These are phyloP conservation scores for Heliothis subflexa DNA, from an alignment of 1,140 invertebrate species.

Conservation along the genomic window DNA sequence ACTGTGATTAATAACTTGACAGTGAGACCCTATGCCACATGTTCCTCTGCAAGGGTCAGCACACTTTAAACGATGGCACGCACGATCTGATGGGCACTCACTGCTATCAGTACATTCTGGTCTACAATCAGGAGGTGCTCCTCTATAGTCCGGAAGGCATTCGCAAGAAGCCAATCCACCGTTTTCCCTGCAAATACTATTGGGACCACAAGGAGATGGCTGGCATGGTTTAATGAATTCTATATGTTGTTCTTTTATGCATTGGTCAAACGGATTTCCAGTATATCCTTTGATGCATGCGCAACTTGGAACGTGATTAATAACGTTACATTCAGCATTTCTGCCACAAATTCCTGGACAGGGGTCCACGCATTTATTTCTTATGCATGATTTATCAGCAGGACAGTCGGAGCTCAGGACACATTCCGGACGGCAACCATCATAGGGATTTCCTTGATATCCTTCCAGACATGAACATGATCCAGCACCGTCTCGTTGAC, in stretches of 20 bases:
- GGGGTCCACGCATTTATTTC: slow-evolving; percentile 91
- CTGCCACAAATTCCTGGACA: slow-evolving; percentile 92
- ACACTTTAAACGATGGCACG: slow-evolving; percentile 91
- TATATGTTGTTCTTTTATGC: slow-evolving; percentile 65
- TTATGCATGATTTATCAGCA: slow-evolving; percentile 90
- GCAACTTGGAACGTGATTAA: slow-evolving; percentile 92
- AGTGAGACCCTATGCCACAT: slow-evolving; percentile 90
- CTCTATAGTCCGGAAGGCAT: slow-evolving; percentile 88
- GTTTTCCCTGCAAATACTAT: slow-evolving; percentile 88
- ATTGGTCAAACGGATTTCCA: slow-evolving; percentile 90
- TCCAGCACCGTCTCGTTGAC: slow-evolving; percentile 87
- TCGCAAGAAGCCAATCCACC: slow-evolving; percentile 89
- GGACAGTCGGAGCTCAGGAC: slow-evolving; percentile 92
- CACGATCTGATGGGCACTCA: slow-evolving; percentile 89
- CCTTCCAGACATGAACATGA: slow-evolving; percentile 90
- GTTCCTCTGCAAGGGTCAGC: slow-evolving; percentile 90
- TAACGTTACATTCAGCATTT: slow-evolving; percentile 91
- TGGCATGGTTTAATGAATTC: slow-evolving; percentile 87
- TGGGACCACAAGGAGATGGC: slow-evolving; percentile 90
- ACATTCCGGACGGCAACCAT: slow-evolving; percentile 92
- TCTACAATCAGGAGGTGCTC: slow-evolving; percentile 89
- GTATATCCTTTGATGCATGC: slow-evolving; percentile 91
- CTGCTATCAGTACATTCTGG: slow-evolving; percentile 91
- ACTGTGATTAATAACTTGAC: slow-evolving; percentile 91
- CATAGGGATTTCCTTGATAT: slow-evolving; percentile 90